Evolutionary conservation across 2,113 vertebrate genomes (phyloP), one percentile per base, ranked within the genome.

Genomic region (Gymnarchus niloticus): DNA sequence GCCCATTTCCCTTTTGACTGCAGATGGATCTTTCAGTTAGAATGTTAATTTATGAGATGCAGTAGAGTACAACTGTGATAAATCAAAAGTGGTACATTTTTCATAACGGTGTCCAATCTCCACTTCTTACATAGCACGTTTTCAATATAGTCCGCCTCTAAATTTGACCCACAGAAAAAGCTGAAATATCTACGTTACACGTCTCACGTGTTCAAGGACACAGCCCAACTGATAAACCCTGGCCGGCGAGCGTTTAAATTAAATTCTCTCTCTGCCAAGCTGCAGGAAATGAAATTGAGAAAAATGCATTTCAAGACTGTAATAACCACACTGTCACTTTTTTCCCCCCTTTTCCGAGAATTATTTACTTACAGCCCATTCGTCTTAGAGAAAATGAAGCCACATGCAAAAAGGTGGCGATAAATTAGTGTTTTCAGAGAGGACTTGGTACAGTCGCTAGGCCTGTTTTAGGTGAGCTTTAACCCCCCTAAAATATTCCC

Each of bases 271-370:
- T 4, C 65, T 73, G 65, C 14, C 5, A n/a, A 73, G 19, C 33
- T 73, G 65, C 65, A 73, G 65, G 65, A 73, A 73, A 41, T 73
- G 33, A 73, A 73, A 73, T 73, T 73, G 65, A 73, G 65, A 73
- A 73, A 73, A 41, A 73, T 73, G 65, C 28, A 73, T 73, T 73
- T 73, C 65, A 73, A 33, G 65, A 73, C 33, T 41, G 65, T 73
- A 73, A 41, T 69, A 73, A 73, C 65, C 65, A 17, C 25, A 65
- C 25, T 65, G 9, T 14, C 59, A 3, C 25, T 1, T 0, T 6
- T 12, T 54, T 17, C 57, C n/a, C 59, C 59, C 59, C 25, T 33
- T 69, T 73, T 41, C 65, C 65, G 28, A 73, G n/a, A 73, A 73
- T 73, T 73, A 73, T 73, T 73, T 73, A 73, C 65, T 37, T 73